Conservation (phyloP, 2,113 vertebrate species). For the Nematolebias whitei region DNA sequence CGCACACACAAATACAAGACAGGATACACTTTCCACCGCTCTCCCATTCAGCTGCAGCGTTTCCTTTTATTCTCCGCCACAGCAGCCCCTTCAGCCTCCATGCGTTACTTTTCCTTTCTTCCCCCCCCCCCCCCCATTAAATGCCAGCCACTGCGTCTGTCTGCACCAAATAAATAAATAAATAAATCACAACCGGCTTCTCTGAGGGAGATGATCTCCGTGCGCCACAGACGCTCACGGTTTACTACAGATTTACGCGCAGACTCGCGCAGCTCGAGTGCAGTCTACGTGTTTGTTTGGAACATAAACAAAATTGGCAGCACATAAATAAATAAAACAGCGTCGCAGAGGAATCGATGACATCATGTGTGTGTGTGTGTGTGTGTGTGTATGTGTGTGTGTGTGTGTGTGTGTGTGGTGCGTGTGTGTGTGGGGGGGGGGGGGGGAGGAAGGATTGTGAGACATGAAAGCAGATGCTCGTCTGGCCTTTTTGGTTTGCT, state of each 20-base stretch:
- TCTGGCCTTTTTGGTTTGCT: constrained; percentile 66
- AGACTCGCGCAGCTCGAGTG: neutral
- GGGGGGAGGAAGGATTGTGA: constrained; percentile 25
- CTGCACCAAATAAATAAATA: constrained; percentile 63
- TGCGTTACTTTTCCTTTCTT: constrained; percentile 43
- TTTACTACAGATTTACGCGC: constrained; percentile 55
- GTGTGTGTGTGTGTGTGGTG: constrained; percentile 61
- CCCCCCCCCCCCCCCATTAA: constrained; percentile 28
- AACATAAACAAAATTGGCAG: neutral
- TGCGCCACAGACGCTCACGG: constrained; percentile 34
- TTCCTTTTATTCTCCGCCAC: constrained; percentile 18
- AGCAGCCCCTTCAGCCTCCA: constrained; percentile 51
- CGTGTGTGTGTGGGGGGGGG: too few relatives aligned
- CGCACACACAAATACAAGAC: too few relatives aligned
- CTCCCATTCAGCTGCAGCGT: constrained; percentile 32
- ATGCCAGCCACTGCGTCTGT: constrained; percentile 77
- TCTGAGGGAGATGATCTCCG: constrained; percentile 21
- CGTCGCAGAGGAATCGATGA: constrained; percentile 75
- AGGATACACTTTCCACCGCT: constrained; percentile 16
- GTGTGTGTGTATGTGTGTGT: too few relatives aligned
- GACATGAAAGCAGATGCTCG: constrained; percentile 73
- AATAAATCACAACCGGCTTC: constrained; percentile 33
- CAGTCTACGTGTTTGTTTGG: constrained; percentile 13
- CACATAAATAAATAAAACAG: neutral
- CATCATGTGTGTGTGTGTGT: constrained; percentile 74